Conservation (phyloP, 1,140 invertebrate genomes). For the Parasteatoda tepidariorum region DNA sequence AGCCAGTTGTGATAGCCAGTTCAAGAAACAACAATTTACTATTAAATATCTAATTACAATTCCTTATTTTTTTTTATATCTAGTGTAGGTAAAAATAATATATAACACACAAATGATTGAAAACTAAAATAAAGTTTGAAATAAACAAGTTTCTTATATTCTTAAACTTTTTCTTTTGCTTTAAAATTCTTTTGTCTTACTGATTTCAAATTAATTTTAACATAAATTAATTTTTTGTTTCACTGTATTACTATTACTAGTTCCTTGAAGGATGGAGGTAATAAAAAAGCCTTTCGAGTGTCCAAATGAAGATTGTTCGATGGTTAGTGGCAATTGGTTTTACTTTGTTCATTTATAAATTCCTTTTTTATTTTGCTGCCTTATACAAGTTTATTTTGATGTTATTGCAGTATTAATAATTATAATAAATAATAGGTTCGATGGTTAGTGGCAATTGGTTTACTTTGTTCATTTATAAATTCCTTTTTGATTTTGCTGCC, state of each 20-base stretch:
- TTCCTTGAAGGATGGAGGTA: conserved; percentile 68
- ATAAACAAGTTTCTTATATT: not conserved
- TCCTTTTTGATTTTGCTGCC: too few relatives aligned
- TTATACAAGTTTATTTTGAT: not conserved
- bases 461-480: not conserved
- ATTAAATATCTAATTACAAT: too few relatives aligned
- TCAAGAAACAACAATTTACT: too few relatives aligned
- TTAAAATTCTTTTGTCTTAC: not conserved
- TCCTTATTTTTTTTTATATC: too few relatives aligned
- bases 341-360: not conserved
- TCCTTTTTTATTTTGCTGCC: not conserved
- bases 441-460: not conserved
- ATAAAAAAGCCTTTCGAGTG: conserved; percentile 79
- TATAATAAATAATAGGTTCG: not conserved
- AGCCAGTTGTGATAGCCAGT: too few relatives aligned
- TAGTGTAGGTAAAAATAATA: too few relatives aligned
- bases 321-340: conserved; percentile 69
- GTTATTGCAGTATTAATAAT: not conserved
- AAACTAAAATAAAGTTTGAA: not conserved
- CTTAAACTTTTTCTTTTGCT: not conserved
- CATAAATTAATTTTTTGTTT: not conserved
- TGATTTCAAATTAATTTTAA: not conserved
- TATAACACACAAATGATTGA: not conserved
- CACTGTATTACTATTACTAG: not conserved
- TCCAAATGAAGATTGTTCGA: conserved; percentile 75